These are phyloP conservation scores for Meles meles DNA, from an alignment of 2,113 vertebrate species.

Conservation along the genomic window DNA sequence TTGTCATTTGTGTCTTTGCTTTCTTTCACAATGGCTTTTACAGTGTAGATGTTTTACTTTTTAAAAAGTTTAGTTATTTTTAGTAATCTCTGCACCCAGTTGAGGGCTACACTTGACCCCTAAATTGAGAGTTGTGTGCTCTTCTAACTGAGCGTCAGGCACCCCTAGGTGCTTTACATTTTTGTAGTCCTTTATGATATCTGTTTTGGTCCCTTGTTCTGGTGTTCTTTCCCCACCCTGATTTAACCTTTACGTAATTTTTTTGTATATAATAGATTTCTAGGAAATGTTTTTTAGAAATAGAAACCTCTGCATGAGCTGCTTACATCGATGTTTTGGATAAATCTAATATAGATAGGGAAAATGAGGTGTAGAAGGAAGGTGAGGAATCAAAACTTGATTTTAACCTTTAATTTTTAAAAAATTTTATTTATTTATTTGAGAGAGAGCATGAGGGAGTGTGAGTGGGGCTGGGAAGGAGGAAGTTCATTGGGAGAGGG, in stretches of 20 bases:
- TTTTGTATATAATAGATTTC: not conserved
- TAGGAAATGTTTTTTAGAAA: not conserved
- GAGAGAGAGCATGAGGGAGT: too few species aligned
- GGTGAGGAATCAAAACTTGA: not conserved
- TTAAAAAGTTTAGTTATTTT: not conserved
- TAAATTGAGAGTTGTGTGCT: not conserved
- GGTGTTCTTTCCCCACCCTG: not conserved
- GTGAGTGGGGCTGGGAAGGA: too few species aligned
- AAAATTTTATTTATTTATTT: too few species aligned
- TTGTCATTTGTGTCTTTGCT: not conserved
- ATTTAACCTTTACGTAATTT: not conserved
- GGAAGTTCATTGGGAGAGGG: too few species aligned
- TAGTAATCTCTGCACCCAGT: not conserved
- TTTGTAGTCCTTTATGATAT: not conserved
- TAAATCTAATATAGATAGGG: not conserved
- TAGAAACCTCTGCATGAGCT: not conserved
- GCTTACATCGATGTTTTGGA: not conserved
- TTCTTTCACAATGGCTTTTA: not conserved
- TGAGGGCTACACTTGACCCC: not conserved
- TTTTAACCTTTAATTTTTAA: not conserved
- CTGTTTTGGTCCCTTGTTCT: not conserved
- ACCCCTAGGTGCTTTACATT: not conserved
- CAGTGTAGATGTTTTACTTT: not conserved
- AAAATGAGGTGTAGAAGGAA: not conserved
- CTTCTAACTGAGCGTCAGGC: not conserved